phyloP scores from a whole-genome alignment of 2,888 invertebrate species.

The Trachelus stipa region DNA sequence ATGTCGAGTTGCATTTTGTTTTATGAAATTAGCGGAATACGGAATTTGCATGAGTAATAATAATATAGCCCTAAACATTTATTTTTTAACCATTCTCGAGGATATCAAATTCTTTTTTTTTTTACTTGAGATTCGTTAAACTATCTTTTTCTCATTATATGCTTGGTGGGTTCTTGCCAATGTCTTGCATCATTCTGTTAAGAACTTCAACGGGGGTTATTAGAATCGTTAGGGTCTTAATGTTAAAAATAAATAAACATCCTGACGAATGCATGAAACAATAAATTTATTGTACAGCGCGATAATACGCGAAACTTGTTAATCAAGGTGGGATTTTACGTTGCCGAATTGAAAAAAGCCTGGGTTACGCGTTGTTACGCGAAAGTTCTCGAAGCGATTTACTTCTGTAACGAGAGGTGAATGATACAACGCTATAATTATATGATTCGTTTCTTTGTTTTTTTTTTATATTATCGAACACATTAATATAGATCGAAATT shows the following conservation, averaged over 20 bases:
- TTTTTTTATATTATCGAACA: slow-evolving; percentile 43
- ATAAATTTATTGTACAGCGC: neutral
- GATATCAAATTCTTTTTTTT: neutral
- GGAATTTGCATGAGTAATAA: neutral
- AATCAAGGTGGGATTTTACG: neutral
- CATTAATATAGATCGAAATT: slow-evolving; percentile 28
- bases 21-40: neutral
- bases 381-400: slow-evolving; percentile 50
- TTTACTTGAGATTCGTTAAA: neutral
- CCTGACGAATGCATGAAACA: neutral
- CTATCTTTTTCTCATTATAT: neutral
- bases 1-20: neutral
- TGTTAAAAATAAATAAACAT: neutral
- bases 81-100: neutral
- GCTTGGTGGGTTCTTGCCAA: neutral
- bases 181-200: neutral
- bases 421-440: slow-evolving; percentile 49
- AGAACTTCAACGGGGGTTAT: neutral
- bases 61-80: neutral
- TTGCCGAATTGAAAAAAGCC: neutral
- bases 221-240: neutral
- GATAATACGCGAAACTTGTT: neutral
- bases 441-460: slow-evolving; percentile 37
- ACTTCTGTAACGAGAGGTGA: slow-evolving; percentile 50
- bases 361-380: slow-evolving; percentile 38